A percentile compares a stretch with the other conserved stretches of the same genome.
Evolutionary conservation across 2,888 invertebrate species (phyloP).

Genomic region (Brachylomia viminalis): DNA sequence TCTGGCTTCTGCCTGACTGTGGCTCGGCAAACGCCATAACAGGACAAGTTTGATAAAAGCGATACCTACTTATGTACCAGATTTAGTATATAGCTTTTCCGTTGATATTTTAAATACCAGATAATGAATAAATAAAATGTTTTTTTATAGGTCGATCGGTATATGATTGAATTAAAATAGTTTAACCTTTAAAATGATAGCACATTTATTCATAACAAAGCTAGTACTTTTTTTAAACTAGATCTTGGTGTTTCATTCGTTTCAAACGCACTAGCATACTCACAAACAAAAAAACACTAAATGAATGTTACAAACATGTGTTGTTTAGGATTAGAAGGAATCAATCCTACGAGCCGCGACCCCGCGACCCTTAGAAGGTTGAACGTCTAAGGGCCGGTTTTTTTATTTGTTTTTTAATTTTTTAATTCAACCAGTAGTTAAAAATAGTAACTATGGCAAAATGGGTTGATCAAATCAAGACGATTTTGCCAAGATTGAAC

Average conservation of each 20-base stretch:
- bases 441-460: too few relatives aligned
- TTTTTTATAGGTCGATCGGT: neutral
- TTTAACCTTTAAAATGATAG: neutral
- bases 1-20: neutral
- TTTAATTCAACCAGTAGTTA: too few relatives aligned
- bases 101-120: slow-evolving; percentile 8
- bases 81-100: slow-evolving; percentile 4
- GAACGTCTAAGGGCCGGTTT: slow-evolving; percentile 8
- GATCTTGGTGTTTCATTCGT: neutral
- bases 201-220: too few relatives aligned
- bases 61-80: neutral
- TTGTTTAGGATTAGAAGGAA: slow-evolving; percentile 21
- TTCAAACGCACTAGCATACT: neutral
- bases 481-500: too few relatives aligned
- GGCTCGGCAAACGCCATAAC: neutral
- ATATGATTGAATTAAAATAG: neutral
- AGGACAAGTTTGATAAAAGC: slow-evolving; percentile 10
- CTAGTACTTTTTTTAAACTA: neutral
- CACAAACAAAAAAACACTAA: neutral
- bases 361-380: neutral
- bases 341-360: neutral
- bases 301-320: neutral
- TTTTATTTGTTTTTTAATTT: too few relatives aligned
- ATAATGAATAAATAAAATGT: neutral
- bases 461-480: too few relatives aligned